These are phyloP conservation scores for Labeo rohita DNA, from an alignment of 2,113 vertebrate genomes.

Conservation along the genomic window DNA sequence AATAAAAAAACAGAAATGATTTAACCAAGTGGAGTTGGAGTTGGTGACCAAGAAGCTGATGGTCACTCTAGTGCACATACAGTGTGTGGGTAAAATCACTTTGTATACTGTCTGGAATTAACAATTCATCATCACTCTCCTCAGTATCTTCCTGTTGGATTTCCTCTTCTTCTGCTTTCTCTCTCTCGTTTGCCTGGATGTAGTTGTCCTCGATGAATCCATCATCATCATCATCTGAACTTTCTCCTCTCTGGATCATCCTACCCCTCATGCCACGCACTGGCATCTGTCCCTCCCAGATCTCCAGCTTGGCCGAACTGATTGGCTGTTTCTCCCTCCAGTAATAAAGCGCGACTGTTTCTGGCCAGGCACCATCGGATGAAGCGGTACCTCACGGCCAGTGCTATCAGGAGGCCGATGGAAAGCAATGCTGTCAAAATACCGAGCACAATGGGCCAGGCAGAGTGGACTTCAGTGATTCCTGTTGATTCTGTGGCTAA, in stretches of 20 bases:
- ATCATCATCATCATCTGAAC: slow-evolving; percentile 78
- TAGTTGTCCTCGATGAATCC: slow-evolving; percentile 98
- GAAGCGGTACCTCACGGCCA: slow-evolving; percentile 83
- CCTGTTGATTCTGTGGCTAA: background rate
- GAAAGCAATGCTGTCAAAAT: slow-evolving; percentile 75
- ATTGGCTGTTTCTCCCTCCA: slow-evolving; percentile 66
- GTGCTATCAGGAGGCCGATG: slow-evolving; percentile 78
- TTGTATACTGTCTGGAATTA: background rate
- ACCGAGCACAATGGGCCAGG: slow-evolving; percentile 80
- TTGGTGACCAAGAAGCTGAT: too few relatives aligned
- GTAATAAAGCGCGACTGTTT: slow-evolving; percentile 84
- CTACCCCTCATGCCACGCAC: slow-evolving; percentile 41
- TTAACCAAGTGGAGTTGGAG: too few relatives aligned
- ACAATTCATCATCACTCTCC: slow-evolving; percentile 69
- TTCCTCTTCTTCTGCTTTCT: slow-evolving; percentile 63
- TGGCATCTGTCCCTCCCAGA: slow-evolving; percentile 47
- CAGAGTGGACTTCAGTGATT: background rate
- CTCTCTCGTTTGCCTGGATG: slow-evolving; percentile 82
- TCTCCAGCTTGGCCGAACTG: slow-evolving; percentile 63
- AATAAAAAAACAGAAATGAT: too few relatives aligned
- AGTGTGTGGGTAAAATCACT: background rate
- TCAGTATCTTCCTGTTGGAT: slow-evolving; percentile 24
- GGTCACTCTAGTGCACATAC: background rate
- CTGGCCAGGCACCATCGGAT: slow-evolving; percentile 82
- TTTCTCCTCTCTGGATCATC: slow-evolving; percentile 11